Percentiles rank a stretch among this genome's conserved stretches.
phyloP scores from a whole-genome alignment of 2,888 invertebrate species.

The Idaea straminata region DNA sequence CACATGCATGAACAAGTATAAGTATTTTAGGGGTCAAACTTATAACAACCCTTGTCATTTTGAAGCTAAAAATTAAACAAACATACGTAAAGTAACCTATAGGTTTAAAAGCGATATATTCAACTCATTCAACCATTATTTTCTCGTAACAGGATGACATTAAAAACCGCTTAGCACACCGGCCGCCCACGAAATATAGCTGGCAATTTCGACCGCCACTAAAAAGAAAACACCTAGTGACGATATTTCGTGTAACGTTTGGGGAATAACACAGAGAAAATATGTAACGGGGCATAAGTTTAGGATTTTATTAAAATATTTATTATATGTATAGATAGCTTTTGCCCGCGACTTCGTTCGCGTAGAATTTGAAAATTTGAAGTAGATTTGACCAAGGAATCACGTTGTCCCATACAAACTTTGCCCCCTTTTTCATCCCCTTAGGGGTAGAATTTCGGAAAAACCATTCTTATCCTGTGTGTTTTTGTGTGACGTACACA shows the following conservation, averaged over 20 bases:
- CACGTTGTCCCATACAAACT: too few species aligned
- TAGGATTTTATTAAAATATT: neutral
- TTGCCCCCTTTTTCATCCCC: too few species aligned
- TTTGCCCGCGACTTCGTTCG: too few species aligned
- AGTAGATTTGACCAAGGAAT: too few species aligned
- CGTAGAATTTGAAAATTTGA: too few species aligned
- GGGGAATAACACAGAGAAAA: constrained; percentile 5
- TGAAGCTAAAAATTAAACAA: neutral
- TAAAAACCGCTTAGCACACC: constrained; percentile 68
- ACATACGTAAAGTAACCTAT: constrained; percentile 43
- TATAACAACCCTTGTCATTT: neutral
- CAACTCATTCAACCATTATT: constrained; percentile 39
- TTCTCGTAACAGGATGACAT: constrained; percentile 56
- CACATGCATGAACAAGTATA: too few species aligned
- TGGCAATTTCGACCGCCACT: constrained; percentile 23
- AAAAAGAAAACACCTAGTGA: constrained; percentile 22
- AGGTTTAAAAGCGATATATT: constrained; percentile 7
- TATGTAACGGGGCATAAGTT: neutral
- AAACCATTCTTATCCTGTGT: too few species aligned
- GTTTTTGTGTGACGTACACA: too few species aligned
- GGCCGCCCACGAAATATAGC: constrained; percentile 41
- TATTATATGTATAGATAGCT: too few species aligned
- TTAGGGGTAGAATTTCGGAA: too few species aligned
- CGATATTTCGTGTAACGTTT: constrained; percentile 15
- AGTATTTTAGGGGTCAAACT: too few species aligned